Evolutionary conservation across 2,888 invertebrate species (phyloP).

Genomic region (Dromius quadrimaculatus): DNA sequence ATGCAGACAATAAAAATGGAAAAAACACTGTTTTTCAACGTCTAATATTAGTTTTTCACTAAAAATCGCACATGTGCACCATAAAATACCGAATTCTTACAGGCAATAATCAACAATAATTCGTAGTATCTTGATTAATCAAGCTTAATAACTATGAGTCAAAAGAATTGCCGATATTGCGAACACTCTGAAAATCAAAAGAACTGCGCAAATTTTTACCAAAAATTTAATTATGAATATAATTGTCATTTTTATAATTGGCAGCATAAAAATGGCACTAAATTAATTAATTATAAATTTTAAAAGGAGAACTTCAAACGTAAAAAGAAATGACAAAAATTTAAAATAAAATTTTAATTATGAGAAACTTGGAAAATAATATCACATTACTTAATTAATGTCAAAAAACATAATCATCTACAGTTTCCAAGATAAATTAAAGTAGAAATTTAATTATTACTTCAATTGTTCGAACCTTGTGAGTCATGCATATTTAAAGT

Average conservation of each 20-base stretch:
- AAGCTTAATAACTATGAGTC: too few species aligned
- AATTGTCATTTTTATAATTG: not conserved
- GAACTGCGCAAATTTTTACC: not conserved
- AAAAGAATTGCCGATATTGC: too few species aligned
- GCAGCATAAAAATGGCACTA: not conserved
- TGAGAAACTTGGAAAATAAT: too few species aligned
- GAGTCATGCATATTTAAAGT: constrained; percentile 28
- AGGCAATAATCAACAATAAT: not conserved
- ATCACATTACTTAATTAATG: too few species aligned
- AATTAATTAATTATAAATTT: constrained; percentile 1
- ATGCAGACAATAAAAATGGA: not conserved
- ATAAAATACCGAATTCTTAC: too few species aligned
- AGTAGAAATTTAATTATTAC: constrained; percentile 21
- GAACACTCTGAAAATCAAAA: not conserved
- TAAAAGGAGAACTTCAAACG: constrained; percentile 21
- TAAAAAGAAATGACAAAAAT: too few species aligned
- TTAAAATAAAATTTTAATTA: too few species aligned
- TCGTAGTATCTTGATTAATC: not conserved
- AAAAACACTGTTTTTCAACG: not conserved
- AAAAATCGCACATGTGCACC: too few species aligned
- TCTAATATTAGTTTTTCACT: not conserved
- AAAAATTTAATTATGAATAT: not conserved
- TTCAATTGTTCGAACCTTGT: constrained; percentile 29
- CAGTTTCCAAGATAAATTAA: constrained; percentile 18
- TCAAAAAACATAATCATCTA: too few species aligned